Evolutionary conservation across 2,797 vertebrate genomes (phyloP).

Genomic region (Cyclopterus lumpus): DNA sequence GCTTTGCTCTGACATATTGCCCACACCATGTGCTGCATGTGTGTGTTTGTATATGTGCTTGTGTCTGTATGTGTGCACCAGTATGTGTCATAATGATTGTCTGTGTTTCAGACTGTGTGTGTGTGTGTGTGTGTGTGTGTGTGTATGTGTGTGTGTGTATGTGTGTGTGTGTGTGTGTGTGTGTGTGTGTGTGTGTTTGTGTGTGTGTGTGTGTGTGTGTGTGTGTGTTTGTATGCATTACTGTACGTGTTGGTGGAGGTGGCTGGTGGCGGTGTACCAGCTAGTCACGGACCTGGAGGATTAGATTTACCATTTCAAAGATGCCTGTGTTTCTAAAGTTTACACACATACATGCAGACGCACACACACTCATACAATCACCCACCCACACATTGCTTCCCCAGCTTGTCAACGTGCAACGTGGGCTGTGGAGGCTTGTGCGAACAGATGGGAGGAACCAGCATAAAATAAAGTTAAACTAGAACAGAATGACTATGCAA

Average conservation of each 20-base stretch:
- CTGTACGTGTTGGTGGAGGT: slow-evolving; percentile 78
- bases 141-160: slow-evolving; percentile 20
- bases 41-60: slow-evolving; percentile 58
- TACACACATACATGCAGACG: slow-evolving; percentile 78
- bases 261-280: slow-evolving; percentile 83
- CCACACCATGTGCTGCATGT: slow-evolving; percentile 82
- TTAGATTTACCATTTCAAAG: slow-evolving; percentile 87
- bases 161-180: slow-evolving; percentile 35
- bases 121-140: slow-evolving; percentile 13
- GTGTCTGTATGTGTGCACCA: slow-evolving; percentile 37
- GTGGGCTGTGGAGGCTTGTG: slow-evolving; percentile 85
- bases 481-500: slow-evolving; percentile 93
- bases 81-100: slow-evolving; percentile 42
- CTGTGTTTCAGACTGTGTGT: slow-evolving; percentile 28
- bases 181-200: slow-evolving; percentile 38
- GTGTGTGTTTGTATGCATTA: slow-evolving; percentile 77
- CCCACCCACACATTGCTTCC: slow-evolving; percentile 84
- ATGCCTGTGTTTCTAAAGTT: slow-evolving; percentile 85
- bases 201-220: slow-evolving; percentile 24
- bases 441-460: slow-evolving; percentile 89
- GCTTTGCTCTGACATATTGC: slow-evolving; percentile 86
- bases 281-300: slow-evolving; percentile 84
- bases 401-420: slow-evolving; percentile 85
- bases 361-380: slow-evolving; percentile 76
- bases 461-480: slow-evolving; percentile 90